Evolutionary conservation across 64 coral and sea anemone species (phyloP).

Genomic region (Actinia tenebrosa): DNA sequence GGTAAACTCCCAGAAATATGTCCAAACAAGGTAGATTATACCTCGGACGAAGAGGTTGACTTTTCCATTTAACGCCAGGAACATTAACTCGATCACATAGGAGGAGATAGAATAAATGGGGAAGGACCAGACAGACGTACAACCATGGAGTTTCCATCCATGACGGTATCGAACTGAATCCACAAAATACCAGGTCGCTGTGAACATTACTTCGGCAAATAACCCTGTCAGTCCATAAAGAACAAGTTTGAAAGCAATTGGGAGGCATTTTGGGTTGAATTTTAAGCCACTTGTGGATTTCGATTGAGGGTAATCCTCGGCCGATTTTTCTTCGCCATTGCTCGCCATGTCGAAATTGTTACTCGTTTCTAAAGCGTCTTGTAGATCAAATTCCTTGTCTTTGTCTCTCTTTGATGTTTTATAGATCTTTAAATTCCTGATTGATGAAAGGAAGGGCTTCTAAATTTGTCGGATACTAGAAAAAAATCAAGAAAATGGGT

Average conservation of each 20-base stretch:
- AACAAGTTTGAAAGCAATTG: conserved; percentile 57
- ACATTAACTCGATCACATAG: conserved; percentile 76
- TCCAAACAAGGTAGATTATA: conserved; percentile 81
- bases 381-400: not conserved
- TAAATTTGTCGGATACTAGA: not conserved
- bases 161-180: conserved; percentile 69
- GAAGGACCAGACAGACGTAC: conserved; percentile 93
- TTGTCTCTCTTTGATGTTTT: not conserved
- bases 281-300: not conserved
- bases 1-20: conserved; percentile 85
- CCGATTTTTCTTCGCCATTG: not conserved
- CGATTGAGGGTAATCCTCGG: not conserved
- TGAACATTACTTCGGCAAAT: conserved; percentile 94
- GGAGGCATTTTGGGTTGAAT: conserved; percentile 22
- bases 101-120: conserved; percentile 85
- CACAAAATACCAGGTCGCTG: conserved; percentile 93
- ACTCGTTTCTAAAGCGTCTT: not conserved
- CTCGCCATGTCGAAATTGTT: not conserved
- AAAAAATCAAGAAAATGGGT: not conserved
- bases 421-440: not conserved
- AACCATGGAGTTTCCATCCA: conserved; percentile 92
- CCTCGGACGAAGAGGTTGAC: conserved; percentile 63
- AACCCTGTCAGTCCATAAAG: conserved; percentile 90
- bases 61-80: conserved; percentile 45
- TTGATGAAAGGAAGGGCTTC: not conserved